Conservation (phyloP, 2,888 invertebrate genomes). For the Ennomos quercinarius region DNA sequence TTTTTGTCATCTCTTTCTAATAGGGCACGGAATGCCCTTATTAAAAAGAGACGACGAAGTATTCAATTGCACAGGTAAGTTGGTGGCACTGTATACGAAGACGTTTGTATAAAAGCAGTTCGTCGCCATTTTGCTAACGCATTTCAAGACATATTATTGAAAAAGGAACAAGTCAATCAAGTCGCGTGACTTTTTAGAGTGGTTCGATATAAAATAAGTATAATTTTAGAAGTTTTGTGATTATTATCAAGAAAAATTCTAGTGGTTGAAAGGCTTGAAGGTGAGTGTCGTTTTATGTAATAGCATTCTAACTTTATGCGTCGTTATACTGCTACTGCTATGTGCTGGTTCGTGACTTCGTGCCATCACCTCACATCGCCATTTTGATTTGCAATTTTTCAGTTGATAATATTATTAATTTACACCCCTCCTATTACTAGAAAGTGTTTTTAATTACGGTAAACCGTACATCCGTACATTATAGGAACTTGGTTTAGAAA, state of each 20-base stretch:
- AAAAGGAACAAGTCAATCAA: constrained; percentile 34
- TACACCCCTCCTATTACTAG: too few relatives aligned
- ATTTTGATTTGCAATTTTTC: constrained; percentile 17
- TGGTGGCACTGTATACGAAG: constrained; percentile 16
- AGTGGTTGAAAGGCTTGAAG: constrained; percentile 28
- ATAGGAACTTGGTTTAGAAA: background rate
- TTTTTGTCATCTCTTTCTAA: too few relatives aligned
- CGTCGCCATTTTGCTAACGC: constrained; percentile 37
- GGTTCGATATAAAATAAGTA: constrained; percentile 34
- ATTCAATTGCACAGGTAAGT: too few relatives aligned
- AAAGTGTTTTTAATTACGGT: background rate
- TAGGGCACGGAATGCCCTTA: too few relatives aligned
- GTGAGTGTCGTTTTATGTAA: constrained; percentile 24
- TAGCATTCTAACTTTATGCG: constrained; percentile 1
- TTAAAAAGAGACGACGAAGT: too few relatives aligned
- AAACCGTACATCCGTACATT: background rate
- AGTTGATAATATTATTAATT: background rate
- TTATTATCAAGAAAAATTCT: constrained; percentile 35
- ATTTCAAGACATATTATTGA: constrained; percentile 40
- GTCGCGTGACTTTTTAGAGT: constrained; percentile 39
- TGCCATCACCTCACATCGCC: constrained; percentile 5
- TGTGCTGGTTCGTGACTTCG: background rate
- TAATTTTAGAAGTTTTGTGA: constrained; percentile 32
- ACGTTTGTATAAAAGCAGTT: constrained; percentile 33
- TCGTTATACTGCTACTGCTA: background rate